These are phyloP conservation scores for Rhabdomys dilectus DNA, from an alignment of 2,113 vertebrate genomes.

Conservation along the genomic window DNA sequence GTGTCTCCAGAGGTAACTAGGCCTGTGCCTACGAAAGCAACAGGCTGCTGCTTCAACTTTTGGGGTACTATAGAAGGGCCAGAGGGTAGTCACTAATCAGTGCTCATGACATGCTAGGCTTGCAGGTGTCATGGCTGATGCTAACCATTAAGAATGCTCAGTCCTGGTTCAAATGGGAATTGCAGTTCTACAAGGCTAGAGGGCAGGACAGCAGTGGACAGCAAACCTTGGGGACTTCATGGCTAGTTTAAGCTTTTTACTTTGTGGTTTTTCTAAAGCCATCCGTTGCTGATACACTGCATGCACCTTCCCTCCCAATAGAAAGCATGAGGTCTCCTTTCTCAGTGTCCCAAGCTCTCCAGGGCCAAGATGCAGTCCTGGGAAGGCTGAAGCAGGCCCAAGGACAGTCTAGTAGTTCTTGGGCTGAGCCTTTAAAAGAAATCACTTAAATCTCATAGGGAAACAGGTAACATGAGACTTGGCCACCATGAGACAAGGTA, in stretches of 20 bases:
- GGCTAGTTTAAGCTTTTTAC: not conserved
- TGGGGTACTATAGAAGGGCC: not conserved
- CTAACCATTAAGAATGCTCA: not conserved
- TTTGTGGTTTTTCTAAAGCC: not conserved
- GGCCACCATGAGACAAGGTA: not conserved
- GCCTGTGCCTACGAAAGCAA: not conserved
- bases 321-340: not conserved
- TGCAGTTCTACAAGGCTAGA: not conserved
- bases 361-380: not conserved
- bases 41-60: not conserved
- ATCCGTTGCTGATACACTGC: not conserved
- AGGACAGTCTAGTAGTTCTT: not conserved
- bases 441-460: not conserved
- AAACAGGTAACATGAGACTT: not conserved
- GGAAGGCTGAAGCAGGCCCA: not conserved
- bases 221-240: not conserved
- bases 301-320: not conserved
- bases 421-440: not conserved
- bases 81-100: no score
- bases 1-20: not conserved
- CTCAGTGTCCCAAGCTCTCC: not conserved
- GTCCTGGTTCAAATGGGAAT: not conserved
- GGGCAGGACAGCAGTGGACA: not conserved
- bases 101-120: fast-evolving
- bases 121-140: not conserved